Evolutionary conservation across 2,888 invertebrate genomes (phyloP).

Genomic region (Drosophila birchii): DNA sequence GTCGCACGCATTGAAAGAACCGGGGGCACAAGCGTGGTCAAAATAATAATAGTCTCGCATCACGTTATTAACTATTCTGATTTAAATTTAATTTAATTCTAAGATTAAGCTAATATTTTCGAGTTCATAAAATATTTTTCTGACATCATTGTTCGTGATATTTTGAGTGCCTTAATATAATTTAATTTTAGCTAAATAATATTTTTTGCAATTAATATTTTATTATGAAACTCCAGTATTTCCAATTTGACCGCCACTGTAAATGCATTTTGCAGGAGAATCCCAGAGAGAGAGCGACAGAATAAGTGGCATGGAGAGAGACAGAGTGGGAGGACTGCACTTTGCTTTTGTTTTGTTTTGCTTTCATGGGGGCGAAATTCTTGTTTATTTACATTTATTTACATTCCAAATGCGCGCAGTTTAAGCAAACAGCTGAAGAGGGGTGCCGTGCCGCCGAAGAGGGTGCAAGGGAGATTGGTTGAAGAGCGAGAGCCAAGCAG

Average conservation of each 20-base stretch:
- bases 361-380: conserved; percentile 57
- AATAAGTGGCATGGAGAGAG: conserved; percentile 20
- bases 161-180: no score
- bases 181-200: no score
- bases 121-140: no score
- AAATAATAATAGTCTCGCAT: neutral
- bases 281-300: neutral
- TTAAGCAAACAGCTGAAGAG: conserved; percentile 44
- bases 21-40: conserved; percentile 35
- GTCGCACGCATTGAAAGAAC: conserved; percentile 34
- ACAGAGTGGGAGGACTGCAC: conserved; percentile 32
- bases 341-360: conserved; percentile 25
- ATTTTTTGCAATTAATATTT: neutral
- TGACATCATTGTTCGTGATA: no score
- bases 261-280: conserved; percentile 20
- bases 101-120: no score
- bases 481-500: neutral
- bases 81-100: no score
- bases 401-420: conserved; percentile 69
- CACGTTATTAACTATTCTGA: no score
- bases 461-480: conserved; percentile 9
- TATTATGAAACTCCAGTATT: neutral
- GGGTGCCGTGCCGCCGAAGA: neutral
- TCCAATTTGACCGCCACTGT: neutral
- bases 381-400: conserved; percentile 75